Evolutionary conservation across 2,113 vertebrate genomes (phyloP), one percentile per base, ranked within the genome.

Genomic region (Dolichotis patagonum): DNA sequence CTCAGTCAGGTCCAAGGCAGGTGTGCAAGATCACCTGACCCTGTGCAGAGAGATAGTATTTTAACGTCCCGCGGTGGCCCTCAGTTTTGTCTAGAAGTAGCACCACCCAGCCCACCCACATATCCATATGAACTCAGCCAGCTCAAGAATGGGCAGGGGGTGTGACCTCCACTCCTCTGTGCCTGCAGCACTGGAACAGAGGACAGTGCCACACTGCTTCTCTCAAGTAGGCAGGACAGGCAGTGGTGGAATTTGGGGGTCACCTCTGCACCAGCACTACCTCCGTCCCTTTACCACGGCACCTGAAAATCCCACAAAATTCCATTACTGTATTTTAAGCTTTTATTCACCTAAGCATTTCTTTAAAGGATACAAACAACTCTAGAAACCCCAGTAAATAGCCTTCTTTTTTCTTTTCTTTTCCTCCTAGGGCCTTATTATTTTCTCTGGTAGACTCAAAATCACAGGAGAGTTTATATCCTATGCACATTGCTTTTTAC

Each of bases 291-390:
- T 81, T 9, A 81, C 77, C 26, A 30, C 32, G 69, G 52, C 83
- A 85, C 52, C 58, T 65, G 24, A 73, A 73, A 63, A 75, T 93
- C 85, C 62, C 88, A 2, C 43, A 49, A 73, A 77, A 82, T 56
- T 81, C 52, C n/a, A 49, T 73, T 77, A 10, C 12, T 2, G 77
- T 58, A 73, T 60, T 73, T 46, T 69, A 49, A 77, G 16, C 13
- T 92, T 92, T 69, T n/a, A 4, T 94, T 90, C 83, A 78, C 43
- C 67, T 14, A 67, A 54, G 32, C 41, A n/a, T 75, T 92, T 93
- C 92, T 63, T 75, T 80, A 30, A 87, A 78, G 83, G 88, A 80
- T 86, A 75, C 0, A 77, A 49, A n/a, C 17, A 49, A 38, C n/a
- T 85, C 22, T 60, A 81, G 17, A 90, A 90, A 88, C 77, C n/a